Percentiles rank a stretch among this genome's conserved stretches.
These are phyloP conservation scores for Sminthopsis crassicaudata DNA, from an alignment of 2,113 vertebrate genomes.

Conservation along the genomic window DNA sequence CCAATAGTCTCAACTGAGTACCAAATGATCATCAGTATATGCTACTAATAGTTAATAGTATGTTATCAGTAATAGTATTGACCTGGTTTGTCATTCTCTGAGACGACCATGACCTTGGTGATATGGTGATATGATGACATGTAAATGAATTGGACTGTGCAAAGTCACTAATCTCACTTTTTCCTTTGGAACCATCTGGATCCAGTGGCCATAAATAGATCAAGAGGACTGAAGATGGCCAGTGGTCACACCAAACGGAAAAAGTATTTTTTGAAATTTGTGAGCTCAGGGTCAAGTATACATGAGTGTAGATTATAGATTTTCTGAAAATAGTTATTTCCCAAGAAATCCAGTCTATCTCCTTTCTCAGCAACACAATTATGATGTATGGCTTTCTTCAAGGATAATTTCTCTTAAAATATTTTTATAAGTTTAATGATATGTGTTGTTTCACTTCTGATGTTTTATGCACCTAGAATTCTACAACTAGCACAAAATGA, in stretches of 20 bases:
- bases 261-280: not conserved
- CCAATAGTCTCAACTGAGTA: not conserved
- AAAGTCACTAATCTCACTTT: too few species aligned
- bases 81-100: too few species aligned
- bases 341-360: not conserved
- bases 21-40: not conserved
- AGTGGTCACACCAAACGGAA: not conserved
- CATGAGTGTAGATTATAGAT: not conserved
- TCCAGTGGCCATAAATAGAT: too few species aligned
- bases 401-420: constrained; percentile 8
- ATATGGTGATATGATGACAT: too few species aligned
- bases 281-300: not conserved
- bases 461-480: not conserved
- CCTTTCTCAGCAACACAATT: not conserved
- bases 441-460: not conserved
- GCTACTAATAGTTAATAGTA: not conserved
- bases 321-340: not conserved
- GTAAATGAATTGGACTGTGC: too few species aligned
- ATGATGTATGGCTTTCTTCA: not conserved
- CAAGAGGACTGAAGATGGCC: too few species aligned
- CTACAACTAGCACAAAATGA: not conserved
- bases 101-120: too few species aligned
- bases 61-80: not conserved
- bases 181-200: too few species aligned
- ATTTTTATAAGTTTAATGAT: not conserved